phyloP scores from a whole-genome alignment of 2,888 invertebrate species.

The Caenorhabditis becei region DNA sequence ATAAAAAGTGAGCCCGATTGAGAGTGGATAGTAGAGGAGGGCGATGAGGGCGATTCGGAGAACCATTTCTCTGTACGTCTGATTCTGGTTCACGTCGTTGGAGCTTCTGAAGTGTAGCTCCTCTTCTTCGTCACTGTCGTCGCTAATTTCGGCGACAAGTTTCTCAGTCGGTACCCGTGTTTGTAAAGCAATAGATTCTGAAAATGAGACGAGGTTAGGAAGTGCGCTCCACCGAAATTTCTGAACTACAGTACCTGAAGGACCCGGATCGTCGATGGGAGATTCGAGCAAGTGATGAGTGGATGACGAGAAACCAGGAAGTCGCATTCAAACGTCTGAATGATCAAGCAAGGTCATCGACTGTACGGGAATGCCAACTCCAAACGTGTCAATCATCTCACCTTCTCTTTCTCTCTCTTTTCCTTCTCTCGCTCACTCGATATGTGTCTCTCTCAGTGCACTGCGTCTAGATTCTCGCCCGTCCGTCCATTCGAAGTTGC shows the following conservation, averaged over 20 bases:
- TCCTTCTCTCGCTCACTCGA: conserved; percentile 8
- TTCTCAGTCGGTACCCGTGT: conserved; percentile 55
- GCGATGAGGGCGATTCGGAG: conserved; percentile 84
- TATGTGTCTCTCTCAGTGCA: not conserved
- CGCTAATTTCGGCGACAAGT: conserved; percentile 53
- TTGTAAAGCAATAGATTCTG: conserved; percentile 45
- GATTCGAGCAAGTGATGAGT: conserved; percentile 47
- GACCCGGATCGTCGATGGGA: conserved; percentile 50
- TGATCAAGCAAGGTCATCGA: not conserved
- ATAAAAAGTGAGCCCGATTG: conserved; percentile 96
- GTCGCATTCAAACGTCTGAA: conserved; percentile 43
- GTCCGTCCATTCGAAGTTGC: conserved; percentile 35
- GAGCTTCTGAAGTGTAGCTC: conserved; percentile 45
- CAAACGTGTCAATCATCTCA: conserved; percentile 38
- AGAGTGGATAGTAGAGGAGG: conserved; percentile 91
- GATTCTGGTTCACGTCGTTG: conserved; percentile 21
- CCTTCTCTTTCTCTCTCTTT: conserved; percentile 27
- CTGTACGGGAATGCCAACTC: not conserved
- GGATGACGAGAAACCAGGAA: conserved; percentile 44
- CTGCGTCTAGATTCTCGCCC: not conserved
- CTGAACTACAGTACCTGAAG: conserved; percentile 1
- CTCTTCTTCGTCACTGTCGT: conserved; percentile 50
- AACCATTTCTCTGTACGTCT: conserved; percentile 63
- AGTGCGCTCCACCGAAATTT: not conserved
- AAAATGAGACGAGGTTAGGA: not conserved